Conservation (phyloP, 2,888 invertebrate species). For the Didymodactylos carnosus region DNA sequence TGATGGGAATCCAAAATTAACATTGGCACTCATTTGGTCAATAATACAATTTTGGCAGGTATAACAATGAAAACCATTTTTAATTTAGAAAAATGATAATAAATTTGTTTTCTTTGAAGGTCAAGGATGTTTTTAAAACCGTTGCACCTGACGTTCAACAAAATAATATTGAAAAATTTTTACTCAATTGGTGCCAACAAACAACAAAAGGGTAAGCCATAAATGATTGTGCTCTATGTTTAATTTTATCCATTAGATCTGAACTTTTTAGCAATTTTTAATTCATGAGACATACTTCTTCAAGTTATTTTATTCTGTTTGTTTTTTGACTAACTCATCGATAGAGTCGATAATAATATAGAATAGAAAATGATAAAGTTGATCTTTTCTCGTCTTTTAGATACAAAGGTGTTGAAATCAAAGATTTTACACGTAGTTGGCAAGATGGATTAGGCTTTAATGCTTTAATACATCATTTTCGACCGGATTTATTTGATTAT, state of each 20-base stretch:
- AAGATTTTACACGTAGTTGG: constrained; percentile 71
- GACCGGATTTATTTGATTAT: constrained; percentile 48
- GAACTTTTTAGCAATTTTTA: too few relatives aligned
- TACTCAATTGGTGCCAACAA: constrained; percentile 64
- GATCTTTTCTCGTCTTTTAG: constrained; percentile 24
- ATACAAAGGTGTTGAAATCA: constrained; percentile 46
- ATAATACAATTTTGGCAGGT: constrained; percentile 68
- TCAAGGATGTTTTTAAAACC: constrained; percentile 40
- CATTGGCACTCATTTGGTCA: constrained; percentile 66
- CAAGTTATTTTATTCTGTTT: too few relatives aligned
- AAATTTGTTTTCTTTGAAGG: too few relatives aligned
- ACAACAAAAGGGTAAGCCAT: constrained; percentile 41
- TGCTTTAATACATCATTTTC: constrained; percentile 52
- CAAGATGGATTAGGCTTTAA: constrained; percentile 70
- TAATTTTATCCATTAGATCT: too few relatives aligned
- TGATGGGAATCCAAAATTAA: constrained; percentile 69
- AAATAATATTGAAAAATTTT: constrained; percentile 60
- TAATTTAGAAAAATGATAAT: too few relatives aligned
- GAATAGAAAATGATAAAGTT: too few relatives aligned
- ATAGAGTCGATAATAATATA: too few relatives aligned
- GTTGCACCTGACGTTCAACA: constrained; percentile 54
- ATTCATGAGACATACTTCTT: too few relatives aligned
- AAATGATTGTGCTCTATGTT: too few relatives aligned
- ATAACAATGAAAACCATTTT: too few relatives aligned
- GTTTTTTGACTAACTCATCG: too few relatives aligned